phyloP scores from a whole-genome alignment of 2,888 invertebrate genomes.

The Alcis repandata region DNA sequence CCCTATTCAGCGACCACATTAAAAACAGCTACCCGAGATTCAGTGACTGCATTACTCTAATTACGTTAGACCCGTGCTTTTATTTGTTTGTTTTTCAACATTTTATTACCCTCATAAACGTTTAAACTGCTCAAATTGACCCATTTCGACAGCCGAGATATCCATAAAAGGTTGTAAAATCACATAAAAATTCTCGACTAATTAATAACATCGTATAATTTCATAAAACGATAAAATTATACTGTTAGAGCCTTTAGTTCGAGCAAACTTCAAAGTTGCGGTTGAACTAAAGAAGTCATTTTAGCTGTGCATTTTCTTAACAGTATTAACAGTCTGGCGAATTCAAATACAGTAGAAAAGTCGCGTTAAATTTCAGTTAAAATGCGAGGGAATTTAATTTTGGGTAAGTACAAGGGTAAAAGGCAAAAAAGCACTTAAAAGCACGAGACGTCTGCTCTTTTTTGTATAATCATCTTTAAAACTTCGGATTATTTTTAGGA shows the following conservation, averaged over 20 bases:
- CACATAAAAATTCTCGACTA: conserved; percentile 60
- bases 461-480: too few relatives aligned
- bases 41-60: conserved; percentile 75
- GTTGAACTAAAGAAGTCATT: conserved; percentile 42
- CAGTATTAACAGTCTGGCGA: conserved; percentile 12
- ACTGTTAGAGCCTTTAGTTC: conserved; percentile 22
- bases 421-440: too few relatives aligned
- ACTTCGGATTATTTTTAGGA: too few relatives aligned
- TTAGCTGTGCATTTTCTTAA: conserved; percentile 44
- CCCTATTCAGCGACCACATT: conserved; percentile 35
- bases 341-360: conserved; percentile 15
- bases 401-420: not conserved
- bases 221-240: conserved; percentile 50
- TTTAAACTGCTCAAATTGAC: conserved; percentile 60
- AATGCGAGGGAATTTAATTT: not conserved
- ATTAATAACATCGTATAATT: conserved; percentile 62
- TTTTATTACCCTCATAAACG: conserved; percentile 60
- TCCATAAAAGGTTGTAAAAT: conserved; percentile 61
- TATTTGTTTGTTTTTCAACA: conserved; percentile 58
- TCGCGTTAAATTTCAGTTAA: not conserved
- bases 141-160: conserved; percentile 52
- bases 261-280: conserved; percentile 30
- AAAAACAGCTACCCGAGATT: conserved; percentile 53
- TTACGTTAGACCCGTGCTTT: conserved; percentile 69
- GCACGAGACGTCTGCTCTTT: too few relatives aligned